These are phyloP conservation scores for Porphyrio hochstetteri DNA, from an alignment of 2,113 vertebrate species.

Conservation along the genomic window DNA sequence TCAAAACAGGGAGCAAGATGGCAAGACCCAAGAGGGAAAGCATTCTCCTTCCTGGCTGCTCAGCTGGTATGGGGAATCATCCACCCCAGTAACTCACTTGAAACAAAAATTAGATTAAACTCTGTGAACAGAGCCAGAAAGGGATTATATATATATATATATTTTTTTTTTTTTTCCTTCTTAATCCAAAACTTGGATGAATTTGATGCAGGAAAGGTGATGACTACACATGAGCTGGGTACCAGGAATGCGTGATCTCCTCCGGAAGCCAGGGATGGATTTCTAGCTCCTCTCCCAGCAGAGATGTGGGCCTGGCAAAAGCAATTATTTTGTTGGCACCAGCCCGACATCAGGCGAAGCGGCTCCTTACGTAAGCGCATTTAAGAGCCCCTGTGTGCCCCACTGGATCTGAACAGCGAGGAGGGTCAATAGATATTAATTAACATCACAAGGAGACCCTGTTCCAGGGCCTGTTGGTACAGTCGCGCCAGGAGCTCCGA, in stretches of 20 bases:
- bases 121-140: not conserved
- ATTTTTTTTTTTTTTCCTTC: too few species aligned
- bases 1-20: not conserved
- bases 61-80: not conserved
- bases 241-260: not conserved
- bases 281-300: not conserved
- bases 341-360: not conserved
- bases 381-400: not conserved
- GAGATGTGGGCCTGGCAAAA: not conserved
- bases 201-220: not conserved
- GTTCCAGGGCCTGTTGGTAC: not conserved
- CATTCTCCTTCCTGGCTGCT: not conserved
- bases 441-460: constrained; percentile 24
- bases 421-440: constrained; percentile 21
- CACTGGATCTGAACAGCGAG: not conserved
- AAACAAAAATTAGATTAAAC: not conserved
- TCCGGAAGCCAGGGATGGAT: not conserved
- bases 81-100: not conserved
- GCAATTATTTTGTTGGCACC: constrained; percentile 32
- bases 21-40: not conserved
- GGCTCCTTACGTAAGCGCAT: constrained; percentile 9
- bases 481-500: not conserved
- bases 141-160: not conserved
- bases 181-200: not conserved
- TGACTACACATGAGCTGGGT: not conserved